Percentiles rank a stretch among this genome's conserved stretches.
These are phyloP conservation scores for Opisthograptis luteolata DNA, from an alignment of 2,888 invertebrate genomes.

Conservation along the genomic window DNA sequence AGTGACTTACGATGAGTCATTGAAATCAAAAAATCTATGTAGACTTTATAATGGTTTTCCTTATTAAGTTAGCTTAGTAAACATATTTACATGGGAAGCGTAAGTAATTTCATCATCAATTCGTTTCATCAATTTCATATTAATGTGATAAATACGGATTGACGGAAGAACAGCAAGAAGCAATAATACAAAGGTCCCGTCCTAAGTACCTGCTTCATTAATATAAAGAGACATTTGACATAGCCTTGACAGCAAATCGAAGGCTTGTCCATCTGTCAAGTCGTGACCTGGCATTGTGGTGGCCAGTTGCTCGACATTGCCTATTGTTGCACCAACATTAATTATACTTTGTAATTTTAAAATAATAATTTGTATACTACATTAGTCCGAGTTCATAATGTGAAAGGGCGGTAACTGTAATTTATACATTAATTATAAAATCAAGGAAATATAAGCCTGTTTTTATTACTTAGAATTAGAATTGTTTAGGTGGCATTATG, in stretches of 20 bases:
- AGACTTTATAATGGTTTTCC: not conserved
- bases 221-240: conserved; percentile 58
- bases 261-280: conserved; percentile 53
- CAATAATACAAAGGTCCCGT: too few species aligned
- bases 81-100: too few species aligned
- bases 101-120: too few species aligned
- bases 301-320: conserved; percentile 49
- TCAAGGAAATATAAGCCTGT: conserved; percentile 41
- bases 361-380: conserved; percentile 22
- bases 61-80: too few species aligned
- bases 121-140: too few species aligned
- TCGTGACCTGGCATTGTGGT: conserved; percentile 52
- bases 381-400: conserved; percentile 22
- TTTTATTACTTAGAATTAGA: conserved; percentile 13
- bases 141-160: too few species aligned
- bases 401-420: conserved; percentile 30
- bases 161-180: too few species aligned
- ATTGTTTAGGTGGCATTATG: too few species aligned
- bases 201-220: conserved; percentile 45
- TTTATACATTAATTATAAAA: conserved; percentile 47
- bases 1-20: not conserved
- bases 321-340: conserved; percentile 47
- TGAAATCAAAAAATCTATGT: conserved; percentile 1
- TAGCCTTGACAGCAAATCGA: conserved; percentile 52
- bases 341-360: conserved; percentile 44